Percentiles rank a stretch among this genome's conserved stretches.
Evolutionary conservation across 1,140 invertebrate genomes (phyloP).

Genomic region (Drosophila kepulauana): DNA sequence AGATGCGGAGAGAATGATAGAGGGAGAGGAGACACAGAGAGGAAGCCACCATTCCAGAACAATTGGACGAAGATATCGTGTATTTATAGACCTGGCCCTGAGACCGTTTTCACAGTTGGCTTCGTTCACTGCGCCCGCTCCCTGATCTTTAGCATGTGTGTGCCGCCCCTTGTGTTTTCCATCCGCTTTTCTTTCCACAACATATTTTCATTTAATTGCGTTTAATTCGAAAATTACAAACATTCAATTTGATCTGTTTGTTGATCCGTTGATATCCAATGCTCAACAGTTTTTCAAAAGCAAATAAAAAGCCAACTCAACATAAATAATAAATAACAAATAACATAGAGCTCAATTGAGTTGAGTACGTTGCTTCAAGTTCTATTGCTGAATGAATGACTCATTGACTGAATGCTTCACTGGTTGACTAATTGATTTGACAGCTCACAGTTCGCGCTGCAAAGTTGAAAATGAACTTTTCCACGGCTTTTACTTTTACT

Average conservation of each 20-base stretch:
- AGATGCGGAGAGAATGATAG: neutral
- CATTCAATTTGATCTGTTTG: slow-evolving; percentile 26
- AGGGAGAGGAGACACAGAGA: neutral
- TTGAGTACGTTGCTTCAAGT: neutral
- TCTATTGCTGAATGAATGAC: neutral
- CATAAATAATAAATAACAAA: slow-evolving; percentile 4
- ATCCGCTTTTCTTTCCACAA: slow-evolving; percentile 10
- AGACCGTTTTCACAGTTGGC: slow-evolving; percentile 72
- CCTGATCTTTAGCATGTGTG: slow-evolving; percentile 43
- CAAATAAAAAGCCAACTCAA: slow-evolving; percentile 1
- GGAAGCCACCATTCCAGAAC: slow-evolving; percentile 29
- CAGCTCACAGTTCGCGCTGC: neutral
- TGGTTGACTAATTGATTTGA: slow-evolving; percentile 1
- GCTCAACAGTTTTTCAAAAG: slow-evolving; percentile 3
- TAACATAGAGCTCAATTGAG: neutral
- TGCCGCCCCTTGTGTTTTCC: slow-evolving; percentile 34
- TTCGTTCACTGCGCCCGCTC: slow-evolving; percentile 54
- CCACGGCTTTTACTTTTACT: neutral
- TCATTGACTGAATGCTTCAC: neutral
- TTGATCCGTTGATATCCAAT: slow-evolving; percentile 13
- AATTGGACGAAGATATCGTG: slow-evolving; percentile 30
- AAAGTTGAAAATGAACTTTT: neutral
- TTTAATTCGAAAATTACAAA: slow-evolving; percentile 48
- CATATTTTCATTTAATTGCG: slow-evolving; percentile 47
- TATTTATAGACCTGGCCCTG: slow-evolving; percentile 65